Conservation (phyloP, 2,797 vertebrate genomes). For the Darevskia nairensis region DNA sequence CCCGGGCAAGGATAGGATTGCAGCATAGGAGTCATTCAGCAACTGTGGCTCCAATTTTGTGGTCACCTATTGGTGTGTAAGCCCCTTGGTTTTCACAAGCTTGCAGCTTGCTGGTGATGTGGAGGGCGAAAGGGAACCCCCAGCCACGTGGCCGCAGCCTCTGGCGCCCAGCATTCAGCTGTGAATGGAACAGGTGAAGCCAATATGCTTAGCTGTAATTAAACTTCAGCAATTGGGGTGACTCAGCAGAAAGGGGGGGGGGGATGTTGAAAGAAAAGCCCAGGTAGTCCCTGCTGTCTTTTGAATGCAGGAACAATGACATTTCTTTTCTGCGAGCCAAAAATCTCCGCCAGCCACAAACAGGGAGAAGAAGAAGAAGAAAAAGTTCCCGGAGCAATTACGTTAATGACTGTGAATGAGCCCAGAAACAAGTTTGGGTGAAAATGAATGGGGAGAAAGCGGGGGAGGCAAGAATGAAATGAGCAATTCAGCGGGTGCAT, state of each 20-base stretch:
- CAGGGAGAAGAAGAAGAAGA: slow-evolving; percentile 32
- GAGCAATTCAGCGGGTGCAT: slow-evolving; percentile 51
- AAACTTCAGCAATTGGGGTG: slow-evolving; percentile 20
- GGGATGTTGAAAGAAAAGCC: neutral
- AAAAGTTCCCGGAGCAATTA: slow-evolving; percentile 68
- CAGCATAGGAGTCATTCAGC: neutral
- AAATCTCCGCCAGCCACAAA: slow-evolving; percentile 48
- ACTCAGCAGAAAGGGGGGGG: slow-evolving; percentile 16
- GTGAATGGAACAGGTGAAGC: neutral
- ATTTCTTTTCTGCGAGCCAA: slow-evolving; percentile 56
- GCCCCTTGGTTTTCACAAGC: neutral
- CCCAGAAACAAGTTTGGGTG: slow-evolving; percentile 61
- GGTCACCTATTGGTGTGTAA: neutral
- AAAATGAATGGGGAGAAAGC: slow-evolving; percentile 63
- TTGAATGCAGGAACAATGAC: slow-evolving; percentile 56
- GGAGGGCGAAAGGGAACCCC: neutral
- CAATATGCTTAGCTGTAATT: neutral
- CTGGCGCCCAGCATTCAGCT: neutral
- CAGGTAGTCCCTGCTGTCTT: slow-evolving; percentile 49
- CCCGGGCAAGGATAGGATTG: neutral
- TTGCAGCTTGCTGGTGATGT: neutral
- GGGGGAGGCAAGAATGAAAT: slow-evolving; percentile 53
- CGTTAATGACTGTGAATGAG: slow-evolving; percentile 68
- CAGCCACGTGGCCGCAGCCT: no score
- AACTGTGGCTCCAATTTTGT: neutral